Conservation (phyloP, 2,797 vertebrate species). For the Sarcoramphus papa region DNA sequence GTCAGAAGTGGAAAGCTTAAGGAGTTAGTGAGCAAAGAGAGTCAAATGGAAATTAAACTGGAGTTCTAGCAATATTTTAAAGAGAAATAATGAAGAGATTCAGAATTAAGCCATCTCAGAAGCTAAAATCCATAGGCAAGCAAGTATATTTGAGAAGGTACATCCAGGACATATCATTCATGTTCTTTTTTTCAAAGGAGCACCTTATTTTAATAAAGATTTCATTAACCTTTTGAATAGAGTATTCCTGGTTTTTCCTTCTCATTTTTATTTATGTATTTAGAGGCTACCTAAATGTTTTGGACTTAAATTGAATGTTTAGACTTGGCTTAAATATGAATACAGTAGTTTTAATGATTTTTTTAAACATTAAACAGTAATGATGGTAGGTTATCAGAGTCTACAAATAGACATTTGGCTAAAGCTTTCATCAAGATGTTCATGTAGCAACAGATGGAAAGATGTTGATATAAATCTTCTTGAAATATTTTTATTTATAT, state of each 20-base stretch:
- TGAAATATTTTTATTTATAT: background rate
- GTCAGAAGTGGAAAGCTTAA: slow-evolving; percentile 37
- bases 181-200: background rate
- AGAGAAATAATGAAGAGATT: background rate
- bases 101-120: background rate
- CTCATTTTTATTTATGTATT: background rate
- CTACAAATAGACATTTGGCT: background rate
- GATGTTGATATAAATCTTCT: background rate
- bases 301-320: background rate
- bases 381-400: background rate
- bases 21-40: background rate
- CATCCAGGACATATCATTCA: background rate
- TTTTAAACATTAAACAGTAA: background rate
- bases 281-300: background rate
- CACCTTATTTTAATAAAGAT: background rate
- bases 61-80: background rate
- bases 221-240: background rate
- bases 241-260: background rate
- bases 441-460: background rate
- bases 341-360: background rate
- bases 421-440: background rate
- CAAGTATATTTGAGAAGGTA: background rate
- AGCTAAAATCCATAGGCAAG: background rate
- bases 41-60: slow-evolving; percentile 15
- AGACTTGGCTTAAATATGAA: background rate